Evolutionary conservation across 2,888 invertebrate species (phyloP).

Genomic region (Scaeva pyrastri): DNA sequence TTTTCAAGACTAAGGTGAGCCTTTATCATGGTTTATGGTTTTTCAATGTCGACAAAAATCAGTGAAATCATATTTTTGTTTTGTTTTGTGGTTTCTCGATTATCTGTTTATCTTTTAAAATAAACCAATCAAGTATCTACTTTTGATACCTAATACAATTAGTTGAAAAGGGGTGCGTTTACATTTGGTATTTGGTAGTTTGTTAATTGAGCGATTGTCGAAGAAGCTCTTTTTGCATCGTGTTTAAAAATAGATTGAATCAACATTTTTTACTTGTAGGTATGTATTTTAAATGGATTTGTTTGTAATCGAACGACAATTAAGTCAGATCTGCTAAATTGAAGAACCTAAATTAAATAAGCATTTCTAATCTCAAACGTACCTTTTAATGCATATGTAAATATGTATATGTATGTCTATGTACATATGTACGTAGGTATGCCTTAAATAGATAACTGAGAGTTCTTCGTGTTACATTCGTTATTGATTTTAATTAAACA

Average conservation of each 20-base stretch:
- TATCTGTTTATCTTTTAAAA: conserved; percentile 1
- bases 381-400: not conserved
- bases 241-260: not conserved
- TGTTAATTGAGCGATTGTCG: conserved; percentile 14
- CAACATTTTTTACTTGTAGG: too few relatives aligned
- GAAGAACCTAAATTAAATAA: too few relatives aligned
- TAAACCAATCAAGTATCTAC: conserved; percentile 26
- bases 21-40: conserved; percentile 48
- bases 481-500: too few relatives aligned
- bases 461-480: too few relatives aligned
- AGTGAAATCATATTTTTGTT: conserved; percentile 27
- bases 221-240: not conserved
- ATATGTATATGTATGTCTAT: too few relatives aligned
- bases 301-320: not conserved
- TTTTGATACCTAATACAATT: conserved; percentile 24
- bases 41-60: conserved; percentile 54
- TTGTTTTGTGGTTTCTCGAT: not conserved
- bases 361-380: not conserved
- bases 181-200: not conserved
- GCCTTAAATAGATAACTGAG: too few relatives aligned
- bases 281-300: not conserved
- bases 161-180: not conserved
- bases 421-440: too few relatives aligned
- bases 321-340: too few relatives aligned
- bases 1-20: conserved; percentile 58